These are phyloP conservation scores for Oreochromis tanganicae DNA, from an alignment of 2,113 vertebrate genomes.

Conservation along the genomic window DNA sequence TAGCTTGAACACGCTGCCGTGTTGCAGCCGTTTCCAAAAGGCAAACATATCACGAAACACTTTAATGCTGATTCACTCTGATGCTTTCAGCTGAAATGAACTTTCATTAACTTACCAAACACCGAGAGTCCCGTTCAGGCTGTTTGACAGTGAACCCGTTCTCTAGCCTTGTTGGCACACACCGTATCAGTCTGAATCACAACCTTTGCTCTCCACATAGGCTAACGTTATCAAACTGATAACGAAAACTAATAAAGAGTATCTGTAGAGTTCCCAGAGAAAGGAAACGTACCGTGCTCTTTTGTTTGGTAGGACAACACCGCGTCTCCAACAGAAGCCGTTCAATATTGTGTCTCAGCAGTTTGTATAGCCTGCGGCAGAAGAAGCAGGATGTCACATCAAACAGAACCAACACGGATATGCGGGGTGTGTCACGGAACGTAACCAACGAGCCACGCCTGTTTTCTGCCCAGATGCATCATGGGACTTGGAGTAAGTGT, in stretches of 20 bases:
- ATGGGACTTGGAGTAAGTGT: neutral
- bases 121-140: too few relatives aligned
- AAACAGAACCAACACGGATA: neutral
- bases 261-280: neutral
- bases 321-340: neutral
- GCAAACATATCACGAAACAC: neutral
- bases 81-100: neutral
- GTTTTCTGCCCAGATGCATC: neutral
- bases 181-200: neutral
- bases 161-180: neutral
- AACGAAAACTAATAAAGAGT: neutral
- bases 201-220: neutral
- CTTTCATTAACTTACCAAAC: neutral
- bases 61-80: fast-evolving
- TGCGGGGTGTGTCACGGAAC: neutral
- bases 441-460: neutral
- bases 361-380: neutral
- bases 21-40: neutral
- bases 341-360: too few relatives aligned
- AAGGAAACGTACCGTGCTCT: neutral
- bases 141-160: fast-evolving
- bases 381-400: neutral
- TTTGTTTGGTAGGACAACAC: neutral
- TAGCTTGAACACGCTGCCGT: neutral
- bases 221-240: neutral